A percentile compares a stretch with the other conserved stretches of the same genome.
Evolutionary conservation across 2,888 invertebrate species (phyloP).

Genomic region (Miltochrista miniata): DNA sequence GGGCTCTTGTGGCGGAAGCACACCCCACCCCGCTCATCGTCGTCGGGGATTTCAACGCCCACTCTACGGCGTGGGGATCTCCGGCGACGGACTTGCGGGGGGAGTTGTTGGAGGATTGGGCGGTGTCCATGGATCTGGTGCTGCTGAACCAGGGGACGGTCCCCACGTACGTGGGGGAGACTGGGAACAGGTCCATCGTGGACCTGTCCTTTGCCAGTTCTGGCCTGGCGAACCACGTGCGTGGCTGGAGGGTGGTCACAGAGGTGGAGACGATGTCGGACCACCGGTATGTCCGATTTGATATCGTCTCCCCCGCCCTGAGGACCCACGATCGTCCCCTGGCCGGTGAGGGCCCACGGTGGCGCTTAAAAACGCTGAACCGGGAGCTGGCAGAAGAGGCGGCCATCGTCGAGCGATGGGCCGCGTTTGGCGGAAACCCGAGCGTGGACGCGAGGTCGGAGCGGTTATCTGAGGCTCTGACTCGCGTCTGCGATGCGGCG

Average conservation of each 20-base stretch:
- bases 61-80: slow-evolving; percentile 4
- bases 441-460: background rate
- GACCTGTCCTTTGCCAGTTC: background rate
- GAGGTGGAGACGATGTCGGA: background rate
- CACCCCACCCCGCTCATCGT: slow-evolving; percentile 5
- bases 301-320: background rate
- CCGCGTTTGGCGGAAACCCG: background rate
- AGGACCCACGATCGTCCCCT: too few relatives aligned
- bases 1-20: slow-evolving; percentile 3
- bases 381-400: background rate
- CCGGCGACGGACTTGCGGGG: slow-evolving; percentile 1
- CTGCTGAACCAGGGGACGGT: background rate
- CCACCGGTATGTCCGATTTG: slow-evolving; percentile 9
- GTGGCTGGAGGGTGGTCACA: background rate
- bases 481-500: background rate
- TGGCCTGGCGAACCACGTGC: too few relatives aligned
- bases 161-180: background rate
- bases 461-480: background rate
- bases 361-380: too few relatives aligned
- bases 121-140: background rate
- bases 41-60: slow-evolving; percentile 8
- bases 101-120: background rate
- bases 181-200: background rate
- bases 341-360: too few relatives aligned
- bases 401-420: background rate